These are phyloP conservation scores for Chiloscyllium plagiosum DNA, from an alignment of 2,113 vertebrate species.

Conservation along the genomic window DNA sequence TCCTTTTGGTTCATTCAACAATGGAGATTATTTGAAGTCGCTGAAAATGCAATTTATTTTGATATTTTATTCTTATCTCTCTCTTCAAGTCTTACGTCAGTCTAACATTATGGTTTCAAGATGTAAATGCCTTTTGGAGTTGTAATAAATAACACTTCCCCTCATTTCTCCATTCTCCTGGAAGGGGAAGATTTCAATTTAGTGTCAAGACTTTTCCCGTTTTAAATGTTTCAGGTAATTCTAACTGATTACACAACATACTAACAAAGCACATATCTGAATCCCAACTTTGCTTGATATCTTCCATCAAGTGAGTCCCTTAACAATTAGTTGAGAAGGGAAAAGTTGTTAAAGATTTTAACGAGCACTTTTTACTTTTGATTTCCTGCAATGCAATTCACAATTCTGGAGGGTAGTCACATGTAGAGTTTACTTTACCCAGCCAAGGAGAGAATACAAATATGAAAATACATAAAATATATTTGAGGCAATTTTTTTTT, in stretches of 20 bases:
- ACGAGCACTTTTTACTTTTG: neutral
- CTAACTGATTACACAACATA: neutral
- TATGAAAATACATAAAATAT: neutral
- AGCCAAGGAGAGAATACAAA: neutral
- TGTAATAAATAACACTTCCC: neutral
- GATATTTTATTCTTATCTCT: neutral
- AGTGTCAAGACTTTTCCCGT: neutral
- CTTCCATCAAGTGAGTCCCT: neutral
- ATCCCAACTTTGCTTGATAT: neutral
- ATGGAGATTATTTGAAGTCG: neutral
- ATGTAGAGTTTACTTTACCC: neutral
- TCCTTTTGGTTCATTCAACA: neutral
- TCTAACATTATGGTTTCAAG: neutral
- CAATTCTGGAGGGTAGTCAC: neutral
- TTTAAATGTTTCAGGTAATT: neutral
- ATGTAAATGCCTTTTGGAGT: neutral
- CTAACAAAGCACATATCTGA: neutral
- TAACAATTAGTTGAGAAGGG: neutral
- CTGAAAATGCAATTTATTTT: neutral
- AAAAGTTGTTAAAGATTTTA: neutral
- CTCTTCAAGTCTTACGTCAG: neutral
- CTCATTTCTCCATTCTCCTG: neutral
- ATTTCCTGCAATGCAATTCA: neutral
- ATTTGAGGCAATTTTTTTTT: neutral
- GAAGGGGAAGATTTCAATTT: neutral